Percentiles rank a stretch among this genome's conserved stretches.
phyloP scores from a whole-genome alignment of 2,888 invertebrate species.

The Stegana nigrithorax region DNA sequence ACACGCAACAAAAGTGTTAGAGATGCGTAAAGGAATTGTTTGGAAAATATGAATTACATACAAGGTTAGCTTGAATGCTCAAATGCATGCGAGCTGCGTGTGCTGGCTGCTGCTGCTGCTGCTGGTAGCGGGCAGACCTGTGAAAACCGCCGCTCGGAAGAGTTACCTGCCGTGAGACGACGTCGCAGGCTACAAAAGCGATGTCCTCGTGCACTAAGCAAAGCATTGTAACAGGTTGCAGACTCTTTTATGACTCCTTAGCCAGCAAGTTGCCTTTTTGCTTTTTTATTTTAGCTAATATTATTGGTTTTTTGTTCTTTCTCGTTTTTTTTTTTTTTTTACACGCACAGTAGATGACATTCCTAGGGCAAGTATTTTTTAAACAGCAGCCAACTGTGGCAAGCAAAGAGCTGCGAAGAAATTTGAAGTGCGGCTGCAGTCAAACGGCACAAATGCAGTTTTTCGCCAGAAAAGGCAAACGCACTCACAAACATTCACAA shows the following conservation, averaged over 20 bases:
- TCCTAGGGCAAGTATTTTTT: too few relatives aligned
- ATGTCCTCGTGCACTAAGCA: not conserved
- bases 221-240: conserved; percentile 38
- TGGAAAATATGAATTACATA: conserved; percentile 59
- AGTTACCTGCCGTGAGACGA: conserved; percentile 46
- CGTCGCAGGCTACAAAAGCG: too few relatives aligned
- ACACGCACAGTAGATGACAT: not conserved
- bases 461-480: not conserved
- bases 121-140: not conserved
- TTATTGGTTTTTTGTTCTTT: not conserved
- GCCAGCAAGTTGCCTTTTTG: too few relatives aligned
- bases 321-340: not conserved
- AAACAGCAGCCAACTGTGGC: not conserved
- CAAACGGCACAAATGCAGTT: not conserved
- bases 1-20: conserved; percentile 53
- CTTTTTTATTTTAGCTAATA: too few relatives aligned
- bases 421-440: not conserved
- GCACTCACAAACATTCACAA: conserved; percentile 57
- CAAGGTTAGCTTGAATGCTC: conserved; percentile 39
- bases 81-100: conserved; percentile 33
- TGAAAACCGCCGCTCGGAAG: conserved; percentile 27
- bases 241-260: not conserved
- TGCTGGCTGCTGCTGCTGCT: conserved; percentile 16
- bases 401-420: conserved; percentile 8
- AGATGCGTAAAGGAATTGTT: conserved; percentile 49